Evolutionary conservation across 2,113 vertebrate species (phyloP).

Genomic region (Choloepus hoffmanni): DNA sequence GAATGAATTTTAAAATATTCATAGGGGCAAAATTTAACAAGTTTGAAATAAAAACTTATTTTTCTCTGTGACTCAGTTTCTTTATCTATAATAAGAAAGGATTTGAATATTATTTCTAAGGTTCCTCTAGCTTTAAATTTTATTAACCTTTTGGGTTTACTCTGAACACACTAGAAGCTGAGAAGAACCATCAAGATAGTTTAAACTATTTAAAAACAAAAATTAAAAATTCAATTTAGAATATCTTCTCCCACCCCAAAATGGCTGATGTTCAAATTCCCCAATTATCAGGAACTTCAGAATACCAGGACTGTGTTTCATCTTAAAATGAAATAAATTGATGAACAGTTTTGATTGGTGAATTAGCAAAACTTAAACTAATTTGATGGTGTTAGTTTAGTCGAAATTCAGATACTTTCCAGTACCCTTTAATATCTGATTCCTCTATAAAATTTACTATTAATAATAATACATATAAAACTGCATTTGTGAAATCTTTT

Average conservation of each 20-base stretch:
- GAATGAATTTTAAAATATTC: no score
- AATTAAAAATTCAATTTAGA: slow-evolving; percentile 29
- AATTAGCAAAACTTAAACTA: slow-evolving; percentile 33
- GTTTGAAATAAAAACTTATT: background rate
- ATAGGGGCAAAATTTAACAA: background rate
- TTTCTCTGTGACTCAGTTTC: background rate
- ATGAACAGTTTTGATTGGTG: background rate
- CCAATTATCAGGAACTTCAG: background rate
- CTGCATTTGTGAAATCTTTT: background rate
- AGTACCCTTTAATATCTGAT: background rate
- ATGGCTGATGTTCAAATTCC: background rate
- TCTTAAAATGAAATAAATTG: slow-evolving; percentile 7
- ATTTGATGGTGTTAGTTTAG: background rate
- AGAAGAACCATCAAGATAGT: slow-evolving; percentile 4
- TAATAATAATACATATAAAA: background rate
- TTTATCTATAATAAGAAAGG: background rate
- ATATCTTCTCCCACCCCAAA: background rate
- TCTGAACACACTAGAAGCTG: background rate
- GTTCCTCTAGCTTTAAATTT: no score
- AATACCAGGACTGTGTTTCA: background rate
- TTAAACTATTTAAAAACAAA: background rate
- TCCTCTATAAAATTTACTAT: slow-evolving; percentile 20
- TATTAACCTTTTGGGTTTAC: background rate
- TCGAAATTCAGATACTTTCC: background rate
- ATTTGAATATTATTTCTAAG: no score